Conservation (phyloP, 2,797 vertebrate genomes). For the Tenualosa ilisha region DNA sequence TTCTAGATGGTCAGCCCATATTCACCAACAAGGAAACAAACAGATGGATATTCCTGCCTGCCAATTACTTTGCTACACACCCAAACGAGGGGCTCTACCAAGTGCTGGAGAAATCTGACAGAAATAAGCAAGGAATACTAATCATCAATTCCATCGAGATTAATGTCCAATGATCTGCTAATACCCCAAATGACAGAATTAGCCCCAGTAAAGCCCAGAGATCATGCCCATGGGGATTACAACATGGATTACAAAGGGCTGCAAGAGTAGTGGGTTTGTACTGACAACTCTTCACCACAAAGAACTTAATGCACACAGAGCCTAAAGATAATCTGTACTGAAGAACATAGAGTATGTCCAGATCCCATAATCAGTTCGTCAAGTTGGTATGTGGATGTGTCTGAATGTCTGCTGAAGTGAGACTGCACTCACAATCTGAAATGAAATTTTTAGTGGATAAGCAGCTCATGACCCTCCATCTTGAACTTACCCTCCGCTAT, state of each 20-base stretch:
- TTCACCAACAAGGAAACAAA: conserved; percentile 4
- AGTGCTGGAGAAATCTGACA: background rate
- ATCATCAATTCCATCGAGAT: background rate
- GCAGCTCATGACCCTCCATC: background rate
- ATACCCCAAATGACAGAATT: background rate
- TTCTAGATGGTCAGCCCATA: background rate
- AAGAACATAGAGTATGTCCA: background rate
- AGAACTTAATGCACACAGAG: background rate
- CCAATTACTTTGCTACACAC: conserved; percentile 1
- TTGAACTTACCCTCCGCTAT: background rate
- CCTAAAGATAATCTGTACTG: background rate
- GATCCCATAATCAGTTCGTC: background rate
- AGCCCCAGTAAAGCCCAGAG: background rate
- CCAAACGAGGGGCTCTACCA: background rate
- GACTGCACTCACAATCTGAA: background rate
- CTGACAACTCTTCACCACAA: background rate
- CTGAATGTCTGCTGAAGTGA: background rate
- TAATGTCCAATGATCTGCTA: background rate
- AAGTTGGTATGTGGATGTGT: background rate
- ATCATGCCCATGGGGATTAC: background rate
- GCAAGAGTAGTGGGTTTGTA: background rate
- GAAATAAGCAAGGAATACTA: background rate
- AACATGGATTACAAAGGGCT: background rate
- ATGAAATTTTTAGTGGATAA: background rate
- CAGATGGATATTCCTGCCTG: conserved; percentile 1